Conservation (phyloP, 2,888 invertebrate genomes). For the Drosophila kanekoi region DNA sequence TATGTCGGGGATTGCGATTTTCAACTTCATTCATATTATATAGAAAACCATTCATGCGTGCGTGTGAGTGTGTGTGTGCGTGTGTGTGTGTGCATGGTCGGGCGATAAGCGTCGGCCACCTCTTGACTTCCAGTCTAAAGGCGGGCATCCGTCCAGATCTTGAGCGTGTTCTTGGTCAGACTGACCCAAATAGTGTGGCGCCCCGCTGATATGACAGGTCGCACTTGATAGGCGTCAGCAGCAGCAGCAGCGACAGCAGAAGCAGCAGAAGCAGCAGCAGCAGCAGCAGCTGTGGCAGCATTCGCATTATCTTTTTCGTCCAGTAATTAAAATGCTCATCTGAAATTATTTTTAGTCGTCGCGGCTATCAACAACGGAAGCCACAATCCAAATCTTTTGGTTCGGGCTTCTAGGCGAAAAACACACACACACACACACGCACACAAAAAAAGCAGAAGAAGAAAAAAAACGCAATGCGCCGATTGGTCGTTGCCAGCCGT, state of each 20-base stretch:
- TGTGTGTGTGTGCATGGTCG: conserved; percentile 15
- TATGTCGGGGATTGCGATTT: background rate
- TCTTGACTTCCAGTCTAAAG: conserved; percentile 38
- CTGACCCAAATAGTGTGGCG: conserved; percentile 53
- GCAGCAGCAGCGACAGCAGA: background rate
- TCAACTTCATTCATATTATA: background rate
- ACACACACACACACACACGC: too few species aligned
- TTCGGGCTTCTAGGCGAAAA: conserved; percentile 28
- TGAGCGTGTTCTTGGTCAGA: conserved; percentile 39
- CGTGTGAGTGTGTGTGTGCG: background rate
- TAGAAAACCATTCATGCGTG: background rate
- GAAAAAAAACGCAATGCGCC: conserved; percentile 48
- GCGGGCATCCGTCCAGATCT: conserved; percentile 25
- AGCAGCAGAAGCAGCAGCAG: background rate
- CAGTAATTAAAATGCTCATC: conserved; percentile 43
- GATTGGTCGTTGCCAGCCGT: conserved; percentile 54
- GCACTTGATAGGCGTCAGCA: conserved; percentile 24
- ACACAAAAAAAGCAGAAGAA: too few species aligned
- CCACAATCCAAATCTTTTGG: conserved; percentile 40
- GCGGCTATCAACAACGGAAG: conserved; percentile 52
- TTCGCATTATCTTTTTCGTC: conserved; percentile 28
- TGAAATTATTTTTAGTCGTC: conserved; percentile 40
- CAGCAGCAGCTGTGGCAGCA: background rate
- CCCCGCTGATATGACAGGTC: conserved; percentile 57
- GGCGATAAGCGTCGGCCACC: conserved; percentile 41